Percentiles rank a stretch among this genome's conserved stretches.
Evolutionary conservation across 2,888 invertebrate species (phyloP).

Genomic region (Agrotis puta): DNA sequence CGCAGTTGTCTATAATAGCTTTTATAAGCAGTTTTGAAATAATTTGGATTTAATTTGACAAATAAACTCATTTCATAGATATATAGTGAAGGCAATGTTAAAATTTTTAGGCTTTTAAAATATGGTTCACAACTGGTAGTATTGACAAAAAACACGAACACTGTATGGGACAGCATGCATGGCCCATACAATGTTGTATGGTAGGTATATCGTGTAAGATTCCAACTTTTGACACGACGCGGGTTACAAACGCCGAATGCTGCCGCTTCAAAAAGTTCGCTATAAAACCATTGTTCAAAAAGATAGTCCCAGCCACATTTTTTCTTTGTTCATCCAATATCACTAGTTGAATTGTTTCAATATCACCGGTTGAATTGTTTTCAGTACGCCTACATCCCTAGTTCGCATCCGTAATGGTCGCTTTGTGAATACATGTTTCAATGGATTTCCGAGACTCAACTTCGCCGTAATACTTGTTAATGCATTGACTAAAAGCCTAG

Average conservation of each 20-base stretch:
- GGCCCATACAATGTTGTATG: too few species aligned
- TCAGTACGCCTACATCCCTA: constrained; percentile 29
- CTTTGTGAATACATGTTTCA: constrained; percentile 51
- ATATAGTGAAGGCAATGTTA: too few species aligned
- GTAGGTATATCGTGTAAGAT: neutral
- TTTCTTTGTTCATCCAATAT: constrained; percentile 14
- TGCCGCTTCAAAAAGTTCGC: neutral
- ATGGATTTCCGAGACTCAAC: constrained; percentile 58
- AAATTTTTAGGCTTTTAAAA: too few species aligned
- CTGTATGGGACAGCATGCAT: too few species aligned
- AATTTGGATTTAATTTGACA: too few species aligned
- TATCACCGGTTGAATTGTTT: constrained; percentile 31
- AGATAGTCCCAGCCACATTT: neutral
- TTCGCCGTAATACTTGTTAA: constrained; percentile 41
- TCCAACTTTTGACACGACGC: neutral
- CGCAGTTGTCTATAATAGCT: too few species aligned
- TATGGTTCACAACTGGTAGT: too few species aligned
- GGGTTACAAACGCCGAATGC: neutral
- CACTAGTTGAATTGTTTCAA: constrained; percentile 23
- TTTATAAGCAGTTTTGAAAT: too few species aligned
- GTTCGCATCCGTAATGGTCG: constrained; percentile 42
- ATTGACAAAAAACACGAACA: too few species aligned
- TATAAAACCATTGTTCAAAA: constrained; percentile 9
- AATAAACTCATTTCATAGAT: too few species aligned
- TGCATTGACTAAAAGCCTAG: constrained; percentile 22